These are phyloP conservation scores for Telmatherina bonti DNA, from an alignment of 2,797 vertebrate species.

Conservation along the genomic window DNA sequence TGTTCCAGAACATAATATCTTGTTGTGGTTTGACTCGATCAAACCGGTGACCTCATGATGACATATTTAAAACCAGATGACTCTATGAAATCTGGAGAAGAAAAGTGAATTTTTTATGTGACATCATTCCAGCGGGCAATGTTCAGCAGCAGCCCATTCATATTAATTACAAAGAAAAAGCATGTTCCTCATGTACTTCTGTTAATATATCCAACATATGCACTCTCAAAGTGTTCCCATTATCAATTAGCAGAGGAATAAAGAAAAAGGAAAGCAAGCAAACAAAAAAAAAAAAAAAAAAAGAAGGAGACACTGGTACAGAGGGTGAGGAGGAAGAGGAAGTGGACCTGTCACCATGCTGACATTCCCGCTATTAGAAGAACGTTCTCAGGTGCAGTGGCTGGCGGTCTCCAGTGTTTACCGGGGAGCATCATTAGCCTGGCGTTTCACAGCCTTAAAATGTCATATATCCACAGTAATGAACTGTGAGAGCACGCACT, in stretches of 20 bases:
- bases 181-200: conserved; percentile 5
- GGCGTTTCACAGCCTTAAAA: conserved; percentile 81
- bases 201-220: background rate
- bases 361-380: conserved; percentile 69
- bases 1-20: conserved; percentile 10
- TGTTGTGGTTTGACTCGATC: conserved; percentile 2
- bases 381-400: conserved; percentile 72
- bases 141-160: background rate
- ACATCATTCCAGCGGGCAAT: background rate
- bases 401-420: conserved; percentile 82
- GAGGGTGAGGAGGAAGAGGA: conserved; percentile 46
- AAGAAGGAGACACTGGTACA: conserved; percentile 15
- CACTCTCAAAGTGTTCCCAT: conserved; percentile 12
- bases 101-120: background rate
- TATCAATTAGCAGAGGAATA: conserved; percentile 55
- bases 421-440: conserved; percentile 80
- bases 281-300: background rate
- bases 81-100: conserved; percentile 11
- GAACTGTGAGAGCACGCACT: conserved; percentile 76
- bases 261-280: background rate
- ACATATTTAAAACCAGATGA: conserved; percentile 22
- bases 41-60: conserved; percentile 23
- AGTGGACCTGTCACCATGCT: conserved; percentile 69
- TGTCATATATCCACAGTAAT: conserved; percentile 84
- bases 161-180: background rate